Evolutionary conservation across 2,888 invertebrate genomes (phyloP), one percentile per base, ranked within the genome.

Genomic region (Ceramica pisi): DNA sequence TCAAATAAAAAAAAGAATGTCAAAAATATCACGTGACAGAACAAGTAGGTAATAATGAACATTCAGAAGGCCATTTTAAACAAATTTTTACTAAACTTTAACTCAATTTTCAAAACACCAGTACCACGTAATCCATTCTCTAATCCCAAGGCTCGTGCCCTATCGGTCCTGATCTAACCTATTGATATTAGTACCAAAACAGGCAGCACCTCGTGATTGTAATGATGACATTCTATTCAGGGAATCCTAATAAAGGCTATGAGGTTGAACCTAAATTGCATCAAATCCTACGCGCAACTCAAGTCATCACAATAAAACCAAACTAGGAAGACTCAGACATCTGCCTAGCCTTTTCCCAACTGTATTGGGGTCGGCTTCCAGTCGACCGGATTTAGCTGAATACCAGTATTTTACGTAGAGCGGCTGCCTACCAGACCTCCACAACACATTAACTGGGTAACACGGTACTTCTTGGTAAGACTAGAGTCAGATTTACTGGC

Each of bases 141-240:
- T 19, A 16, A 63, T 12, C 26, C 19, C 67, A 67, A 67, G 53
- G 61, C 62, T 60, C 50, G 44, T 35, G 31, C 23, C n/a, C 53
- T 55, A 56, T 60, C 67, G 35, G 7, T 31, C 51, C 50, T 26
- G 19, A 75, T 46, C 68, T 51, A 21, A 60, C 75, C 60, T 80
- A 41, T 26, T 75, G 60, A 56, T 64, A 68, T 74, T 67, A 63
- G 31, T 16, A 9, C 46, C 51, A 64, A 60, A 68, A 44, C 51
- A 21, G 60, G 21, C n/a, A 48, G 9, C 14, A 48, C 12, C 26
- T 35, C 75, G 64, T 61, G 80, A 75, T 41, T 56, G 55, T 21
- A 75, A 53, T 61, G 56, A 68, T 53, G 76, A 44, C 64, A 61
- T 80, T 64, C n/a, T 75, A 64, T 60, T 50, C 63, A 35, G 66